Evolutionary conservation across 2,888 invertebrate genomes (phyloP).

Genomic region (Sphaeridia pumilis): DNA sequence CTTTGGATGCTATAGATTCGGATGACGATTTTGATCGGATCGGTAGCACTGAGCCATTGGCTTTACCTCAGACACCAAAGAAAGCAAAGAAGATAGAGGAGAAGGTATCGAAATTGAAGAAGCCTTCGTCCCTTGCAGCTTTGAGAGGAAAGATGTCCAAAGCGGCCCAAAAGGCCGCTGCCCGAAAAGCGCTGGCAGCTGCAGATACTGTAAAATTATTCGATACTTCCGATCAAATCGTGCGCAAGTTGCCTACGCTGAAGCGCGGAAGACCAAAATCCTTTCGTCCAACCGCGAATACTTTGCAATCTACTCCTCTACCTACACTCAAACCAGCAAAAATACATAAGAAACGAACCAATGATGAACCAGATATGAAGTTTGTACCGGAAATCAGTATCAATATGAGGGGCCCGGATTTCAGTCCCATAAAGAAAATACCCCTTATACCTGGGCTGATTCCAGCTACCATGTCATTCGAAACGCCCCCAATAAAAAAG

Average conservation of each 20-base stretch:
- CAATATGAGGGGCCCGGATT: slow-evolving; percentile 15
- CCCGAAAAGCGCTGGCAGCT: slow-evolving; percentile 3
- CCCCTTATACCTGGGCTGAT: slow-evolving; percentile 32
- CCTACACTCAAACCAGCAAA: slow-evolving; percentile 8
- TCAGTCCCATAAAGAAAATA: slow-evolving; percentile 21
- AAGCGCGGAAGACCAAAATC: slow-evolving; percentile 31
- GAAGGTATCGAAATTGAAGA: slow-evolving; percentile 1
- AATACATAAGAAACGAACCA: slow-evolving; percentile 11
- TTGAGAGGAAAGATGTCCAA: not conserved
- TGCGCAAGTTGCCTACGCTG: too few species aligned
- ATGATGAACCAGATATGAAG: slow-evolving; percentile 13
- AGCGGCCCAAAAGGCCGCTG: slow-evolving; percentile 2
- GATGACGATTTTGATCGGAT: slow-evolving; percentile 25
- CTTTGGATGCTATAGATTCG: slow-evolving; percentile 24
- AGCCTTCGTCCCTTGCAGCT: not conserved
- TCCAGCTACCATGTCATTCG: slow-evolving; percentile 23
- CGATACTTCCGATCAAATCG: slow-evolving; percentile 13
- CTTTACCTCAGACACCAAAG: slow-evolving; percentile 3
- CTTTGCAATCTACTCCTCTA: not conserved
- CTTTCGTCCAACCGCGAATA: not conserved
- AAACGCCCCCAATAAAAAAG: slow-evolving; percentile 11
- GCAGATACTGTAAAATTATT: slow-evolving; percentile 5
- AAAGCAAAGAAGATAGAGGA: slow-evolving; percentile 9
- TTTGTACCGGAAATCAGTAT: slow-evolving; percentile 25
- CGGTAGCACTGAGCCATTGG: not conserved